A percentile compares a stretch with the other conserved stretches of the same genome.
These are phyloP conservation scores for Noctua pronuba DNA, from an alignment of 2,888 invertebrate species.

Conservation along the genomic window DNA sequence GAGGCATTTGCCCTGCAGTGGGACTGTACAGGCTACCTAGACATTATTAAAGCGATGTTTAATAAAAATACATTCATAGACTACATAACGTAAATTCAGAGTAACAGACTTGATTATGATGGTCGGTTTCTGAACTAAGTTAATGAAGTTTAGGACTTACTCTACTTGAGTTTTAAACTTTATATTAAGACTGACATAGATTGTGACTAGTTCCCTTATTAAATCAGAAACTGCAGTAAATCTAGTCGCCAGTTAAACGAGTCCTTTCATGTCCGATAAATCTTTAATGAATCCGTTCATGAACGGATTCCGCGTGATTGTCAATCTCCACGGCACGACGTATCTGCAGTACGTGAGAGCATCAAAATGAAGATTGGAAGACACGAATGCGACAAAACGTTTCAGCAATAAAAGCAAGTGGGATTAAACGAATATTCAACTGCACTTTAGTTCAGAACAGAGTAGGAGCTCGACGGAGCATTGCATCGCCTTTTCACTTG, in stretches of 20 bases:
- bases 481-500: not conserved
- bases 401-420: conserved; percentile 31
- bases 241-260: not conserved
- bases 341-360: conserved; percentile 4
- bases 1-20: not conserved
- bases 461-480: not conserved
- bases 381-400: conserved; percentile 19
- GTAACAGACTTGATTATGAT: not conserved
- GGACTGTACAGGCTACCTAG: not conserved
- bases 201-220: not conserved
- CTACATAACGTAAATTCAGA: not conserved
- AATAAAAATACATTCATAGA: not conserved
- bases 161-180: not conserved
- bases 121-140: not conserved
- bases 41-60: not conserved
- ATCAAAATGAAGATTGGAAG: conserved; percentile 14
- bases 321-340: conserved; percentile 5
- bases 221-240: not conserved
- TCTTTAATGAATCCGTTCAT: not conserved
- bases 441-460: conserved; percentile 15
- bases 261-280: not conserved
- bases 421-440: conserved; percentile 31
- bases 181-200: too few species aligned
- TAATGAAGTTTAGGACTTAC: not conserved
- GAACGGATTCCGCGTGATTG: not conserved